A percentile compares a stretch with the other conserved stretches of the same genome.
Evolutionary conservation across 2,113 vertebrate species (phyloP).

Genomic region (Chaetura pelagica): DNA sequence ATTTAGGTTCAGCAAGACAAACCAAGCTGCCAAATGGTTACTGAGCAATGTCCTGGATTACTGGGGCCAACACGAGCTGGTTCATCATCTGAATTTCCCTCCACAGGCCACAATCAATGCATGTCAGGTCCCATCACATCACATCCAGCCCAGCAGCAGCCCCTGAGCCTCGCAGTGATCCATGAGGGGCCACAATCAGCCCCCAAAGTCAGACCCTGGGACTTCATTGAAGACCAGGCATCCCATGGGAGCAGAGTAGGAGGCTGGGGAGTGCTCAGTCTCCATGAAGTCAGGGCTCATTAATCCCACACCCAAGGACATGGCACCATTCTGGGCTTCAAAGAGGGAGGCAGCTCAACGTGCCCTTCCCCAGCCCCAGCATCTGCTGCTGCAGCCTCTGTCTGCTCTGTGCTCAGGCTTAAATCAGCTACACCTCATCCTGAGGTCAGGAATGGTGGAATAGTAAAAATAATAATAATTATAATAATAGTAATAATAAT

Average conservation of each 20-base stretch:
- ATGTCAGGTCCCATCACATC: not conserved
- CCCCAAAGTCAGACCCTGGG: not conserved
- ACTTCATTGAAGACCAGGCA: not conserved
- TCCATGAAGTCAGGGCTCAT: not conserved
- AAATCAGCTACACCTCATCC: not conserved
- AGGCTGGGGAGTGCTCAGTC: not conserved
- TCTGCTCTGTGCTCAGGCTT: not conserved
- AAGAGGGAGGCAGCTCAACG: not conserved
- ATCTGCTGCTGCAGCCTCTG: not conserved
- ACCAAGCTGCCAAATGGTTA: rapidly evolving
- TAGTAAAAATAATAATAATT: not conserved
- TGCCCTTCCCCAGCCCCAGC: not conserved
- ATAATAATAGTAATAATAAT: not conserved
- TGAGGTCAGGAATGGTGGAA: not conserved
- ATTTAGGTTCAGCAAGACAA: not conserved
- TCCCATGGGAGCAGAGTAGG: rapidly evolving
- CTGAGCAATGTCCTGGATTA: not conserved
- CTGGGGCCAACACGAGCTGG: rapidly evolving
- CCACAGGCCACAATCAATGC: not conserved
- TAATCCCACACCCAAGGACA: not conserved
- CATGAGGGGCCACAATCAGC: not conserved
- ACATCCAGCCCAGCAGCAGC: not conserved
- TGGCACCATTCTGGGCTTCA: rapidly evolving
- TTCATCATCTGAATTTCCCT: not conserved
- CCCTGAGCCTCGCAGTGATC: not conserved